phyloP scores from a whole-genome alignment of 2,888 invertebrate genomes.

The Patella depressa region DNA sequence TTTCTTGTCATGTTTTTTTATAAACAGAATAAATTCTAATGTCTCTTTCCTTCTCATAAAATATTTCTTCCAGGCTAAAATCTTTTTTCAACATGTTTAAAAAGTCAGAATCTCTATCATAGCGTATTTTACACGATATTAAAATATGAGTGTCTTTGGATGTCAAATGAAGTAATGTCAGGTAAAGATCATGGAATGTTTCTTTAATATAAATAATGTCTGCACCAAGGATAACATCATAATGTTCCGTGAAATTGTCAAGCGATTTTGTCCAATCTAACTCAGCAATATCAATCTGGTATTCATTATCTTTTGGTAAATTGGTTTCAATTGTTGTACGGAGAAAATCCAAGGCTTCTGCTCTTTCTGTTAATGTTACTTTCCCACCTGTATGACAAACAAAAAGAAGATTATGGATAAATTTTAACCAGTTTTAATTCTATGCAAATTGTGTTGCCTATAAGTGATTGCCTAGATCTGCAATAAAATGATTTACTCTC shows the following conservation, averaged over 20 bases:
- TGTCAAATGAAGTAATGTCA: slow-evolving; percentile 54
- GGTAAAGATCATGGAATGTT: slow-evolving; percentile 61
- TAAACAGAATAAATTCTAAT: slow-evolving; percentile 53
- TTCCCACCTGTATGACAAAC: slow-evolving; percentile 49
- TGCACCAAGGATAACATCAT: slow-evolving; percentile 68
- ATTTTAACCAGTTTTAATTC: no score
- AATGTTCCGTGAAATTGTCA: slow-evolving; percentile 35
- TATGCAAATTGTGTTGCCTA: no score
- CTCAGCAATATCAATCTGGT: slow-evolving; percentile 38
- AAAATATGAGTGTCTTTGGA: slow-evolving; percentile 46
- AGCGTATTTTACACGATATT: slow-evolving; percentile 65
- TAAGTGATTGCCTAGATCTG: no score
- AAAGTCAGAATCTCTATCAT: slow-evolving; percentile 63
- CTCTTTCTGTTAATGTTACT: slow-evolving; percentile 62
- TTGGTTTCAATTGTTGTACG: slow-evolving; percentile 48
- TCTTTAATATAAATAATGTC: slow-evolving; percentile 70
- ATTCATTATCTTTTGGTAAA: slow-evolving; percentile 27
- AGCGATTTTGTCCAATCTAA: slow-evolving; percentile 65
- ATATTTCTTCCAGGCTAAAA: slow-evolving; percentile 52
- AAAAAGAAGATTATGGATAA: background rate
- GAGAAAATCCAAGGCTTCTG: slow-evolving; percentile 51
- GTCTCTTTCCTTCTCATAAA: slow-evolving; percentile 54
- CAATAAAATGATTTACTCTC: no score
- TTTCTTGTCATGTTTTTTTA: slow-evolving; percentile 7
- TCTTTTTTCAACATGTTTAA: slow-evolving; percentile 48